Percentiles rank a stretch among this genome's conserved stretches.
Conservation (phyloP, 2,888 invertebrate genomes). For the Stenodema calcarata region DNA sequence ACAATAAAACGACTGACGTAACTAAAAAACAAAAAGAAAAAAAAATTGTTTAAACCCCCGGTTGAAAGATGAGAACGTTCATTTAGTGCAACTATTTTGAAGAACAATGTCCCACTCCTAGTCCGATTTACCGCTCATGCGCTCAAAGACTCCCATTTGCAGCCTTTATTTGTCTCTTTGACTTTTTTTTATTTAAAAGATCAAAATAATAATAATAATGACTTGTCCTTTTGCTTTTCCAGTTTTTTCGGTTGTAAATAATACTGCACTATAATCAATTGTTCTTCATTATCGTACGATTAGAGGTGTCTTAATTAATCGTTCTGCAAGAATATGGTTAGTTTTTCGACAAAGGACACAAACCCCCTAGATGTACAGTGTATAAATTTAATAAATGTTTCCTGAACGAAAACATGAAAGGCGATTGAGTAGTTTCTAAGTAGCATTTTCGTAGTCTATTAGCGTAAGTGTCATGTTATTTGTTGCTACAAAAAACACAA, state of each 20-base stretch:
- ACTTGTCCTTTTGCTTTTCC: neutral
- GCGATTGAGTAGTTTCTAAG: neutral
- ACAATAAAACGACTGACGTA: conserved; percentile 48
- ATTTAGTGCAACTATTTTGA: neutral
- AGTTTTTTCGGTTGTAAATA: neutral
- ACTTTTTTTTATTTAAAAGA: neutral
- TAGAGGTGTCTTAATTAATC: neutral
- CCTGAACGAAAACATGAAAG: neutral
- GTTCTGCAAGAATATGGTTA: neutral
- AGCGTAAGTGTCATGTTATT: neutral
- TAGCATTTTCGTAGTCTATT: neutral
- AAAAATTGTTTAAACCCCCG: conserved; percentile 25
- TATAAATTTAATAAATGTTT: neutral
- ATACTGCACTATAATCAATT: neutral
- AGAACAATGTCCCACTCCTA: neutral
- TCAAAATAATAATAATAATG: no score
- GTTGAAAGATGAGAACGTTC: conserved; percentile 10
- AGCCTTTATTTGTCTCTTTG: neutral
- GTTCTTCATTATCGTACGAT: neutral
- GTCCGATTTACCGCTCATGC: neutral
- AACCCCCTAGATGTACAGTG: neutral
- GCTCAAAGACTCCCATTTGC: neutral
- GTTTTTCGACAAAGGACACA: neutral
- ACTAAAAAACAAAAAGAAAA: no score
- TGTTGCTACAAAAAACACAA: no score